phyloP scores from a whole-genome alignment of 2,888 invertebrate species.

The Diploptera punctata region DNA sequence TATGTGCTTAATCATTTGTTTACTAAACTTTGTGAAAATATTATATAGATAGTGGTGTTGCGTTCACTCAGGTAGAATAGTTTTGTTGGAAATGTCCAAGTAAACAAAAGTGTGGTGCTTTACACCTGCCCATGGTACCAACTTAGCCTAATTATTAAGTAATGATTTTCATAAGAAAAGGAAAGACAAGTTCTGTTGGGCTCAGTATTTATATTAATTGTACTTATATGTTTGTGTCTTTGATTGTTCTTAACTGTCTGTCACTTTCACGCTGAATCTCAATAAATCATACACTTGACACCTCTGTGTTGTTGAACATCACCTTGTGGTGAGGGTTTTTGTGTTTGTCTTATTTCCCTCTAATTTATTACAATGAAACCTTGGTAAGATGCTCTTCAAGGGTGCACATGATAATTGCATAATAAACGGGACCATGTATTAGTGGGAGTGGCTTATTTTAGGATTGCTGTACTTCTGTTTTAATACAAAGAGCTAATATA shows the following conservation, averaged over 20 bases:
- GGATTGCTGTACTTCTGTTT: too few relatives aligned
- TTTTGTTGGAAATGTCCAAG: conserved; percentile 11
- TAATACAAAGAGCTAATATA: too few relatives aligned
- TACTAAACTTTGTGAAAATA: too few relatives aligned
- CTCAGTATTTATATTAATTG: conserved; percentile 18
- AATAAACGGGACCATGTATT: too few relatives aligned
- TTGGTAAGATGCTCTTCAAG: too few relatives aligned
- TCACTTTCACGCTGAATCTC: conserved; percentile 30
- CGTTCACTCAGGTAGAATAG: conserved; percentile 8
- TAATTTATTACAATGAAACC: too few relatives aligned
- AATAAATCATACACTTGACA: conserved; percentile 33
- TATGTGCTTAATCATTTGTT: too few relatives aligned
- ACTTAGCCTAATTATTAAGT: conserved; percentile 9
- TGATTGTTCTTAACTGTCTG: conserved; percentile 32
- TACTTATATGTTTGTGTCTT: conserved; percentile 31
- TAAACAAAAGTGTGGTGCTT: conserved; percentile 1
- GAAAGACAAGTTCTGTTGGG: conserved; percentile 27
- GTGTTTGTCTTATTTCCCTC: too few relatives aligned
- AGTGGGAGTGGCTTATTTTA: too few relatives aligned
- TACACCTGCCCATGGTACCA: conserved; percentile 12
- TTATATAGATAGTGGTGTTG: neutral
- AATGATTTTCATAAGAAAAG: neutral
- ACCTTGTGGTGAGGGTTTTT: too few relatives aligned
- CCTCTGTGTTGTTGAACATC: conserved; percentile 9
- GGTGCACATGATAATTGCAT: too few relatives aligned